A percentile compares a stretch with the other conserved stretches of the same genome.
These are phyloP conservation scores for Apodemia mormo DNA, from an alignment of 2,888 invertebrate species.

Conservation along the genomic window DNA sequence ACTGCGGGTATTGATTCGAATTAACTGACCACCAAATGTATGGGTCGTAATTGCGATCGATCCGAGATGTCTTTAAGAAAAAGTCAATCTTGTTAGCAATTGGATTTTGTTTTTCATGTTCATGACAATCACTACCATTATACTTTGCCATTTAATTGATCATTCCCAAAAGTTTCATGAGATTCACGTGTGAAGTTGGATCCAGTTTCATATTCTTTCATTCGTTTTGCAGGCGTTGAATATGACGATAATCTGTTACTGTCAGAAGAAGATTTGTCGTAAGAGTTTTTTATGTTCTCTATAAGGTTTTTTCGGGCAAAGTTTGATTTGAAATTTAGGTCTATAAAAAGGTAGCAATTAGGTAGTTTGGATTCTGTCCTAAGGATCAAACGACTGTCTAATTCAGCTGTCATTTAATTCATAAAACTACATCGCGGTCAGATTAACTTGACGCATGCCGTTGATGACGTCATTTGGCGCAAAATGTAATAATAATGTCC, in stretches of 20 bases:
- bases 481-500: too few relatives aligned
- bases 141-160: slow-evolving; percentile 37
- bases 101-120: slow-evolving; percentile 27
- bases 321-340: slow-evolving; percentile 34
- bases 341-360: slow-evolving; percentile 33
- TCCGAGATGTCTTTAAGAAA: slow-evolving; percentile 33
- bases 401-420: slow-evolving; percentile 12
- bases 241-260: slow-evolving; percentile 21
- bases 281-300: slow-evolving; percentile 31
- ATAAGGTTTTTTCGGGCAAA: slow-evolving; percentile 31
- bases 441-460: too few relatives aligned
- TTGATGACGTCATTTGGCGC: too few relatives aligned
- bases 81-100: slow-evolving; percentile 32
- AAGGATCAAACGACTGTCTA: slow-evolving; percentile 34
- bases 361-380: slow-evolving; percentile 27
- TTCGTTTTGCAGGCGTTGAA: slow-evolving; percentile 32
- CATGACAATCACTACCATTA: slow-evolving; percentile 29
- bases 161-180: slow-evolving; percentile 38
- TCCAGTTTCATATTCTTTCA: slow-evolving; percentile 30
- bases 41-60: slow-evolving; percentile 34
- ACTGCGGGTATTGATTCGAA: too few relatives aligned
- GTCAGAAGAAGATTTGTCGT: slow-evolving; percentile 26
- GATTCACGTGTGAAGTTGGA: slow-evolving; percentile 31
- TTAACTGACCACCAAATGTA: slow-evolving; percentile 31
- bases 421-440: too few relatives aligned